Conservation (phyloP, 2,113 vertebrate genomes). For the Cephalopholis sonnerati region DNA sequence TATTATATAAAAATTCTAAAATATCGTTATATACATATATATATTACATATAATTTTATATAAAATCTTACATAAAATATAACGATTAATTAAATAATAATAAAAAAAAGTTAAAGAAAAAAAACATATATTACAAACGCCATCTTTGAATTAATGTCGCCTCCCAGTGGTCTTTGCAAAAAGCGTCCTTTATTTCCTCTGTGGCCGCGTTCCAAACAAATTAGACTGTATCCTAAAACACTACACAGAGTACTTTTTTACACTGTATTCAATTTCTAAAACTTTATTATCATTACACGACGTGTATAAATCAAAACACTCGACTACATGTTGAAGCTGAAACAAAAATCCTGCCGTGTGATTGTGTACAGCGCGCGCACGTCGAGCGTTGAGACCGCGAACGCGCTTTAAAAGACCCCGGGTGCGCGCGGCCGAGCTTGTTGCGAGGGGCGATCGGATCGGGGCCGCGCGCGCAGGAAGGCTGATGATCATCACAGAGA, state of each 20-base stretch:
- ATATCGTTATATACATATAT: too few relatives aligned
- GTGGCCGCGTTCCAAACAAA: constrained; percentile 37
- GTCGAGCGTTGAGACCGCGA: background rate
- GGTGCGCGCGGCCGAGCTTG: constrained; percentile 75
- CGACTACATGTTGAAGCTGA: too few relatives aligned
- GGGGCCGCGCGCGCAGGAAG: constrained; percentile 80
- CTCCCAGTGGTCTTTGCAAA: constrained; percentile 33
- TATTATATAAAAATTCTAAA: too few relatives aligned
- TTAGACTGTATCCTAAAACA: background rate
- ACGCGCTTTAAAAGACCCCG: constrained; percentile 59
- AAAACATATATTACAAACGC: background rate
- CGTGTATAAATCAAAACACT: background rate
- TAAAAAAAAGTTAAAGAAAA: too few relatives aligned
- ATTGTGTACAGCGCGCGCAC: background rate
- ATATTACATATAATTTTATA: too few relatives aligned
- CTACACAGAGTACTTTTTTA: background rate
- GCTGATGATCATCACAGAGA: constrained; percentile 65
- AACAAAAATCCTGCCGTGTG: too few relatives aligned
- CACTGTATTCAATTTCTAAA: background rate
- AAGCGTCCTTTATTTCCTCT: background rate
- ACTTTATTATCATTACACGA: background rate
- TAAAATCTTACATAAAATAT: too few relatives aligned
- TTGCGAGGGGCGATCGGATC: constrained; percentile 84
- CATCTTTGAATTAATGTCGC: constrained; percentile 36
- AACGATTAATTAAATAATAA: too few relatives aligned